Conservation (phyloP, 2,113 vertebrate genomes). For the Vireo altiloquus region DNA sequence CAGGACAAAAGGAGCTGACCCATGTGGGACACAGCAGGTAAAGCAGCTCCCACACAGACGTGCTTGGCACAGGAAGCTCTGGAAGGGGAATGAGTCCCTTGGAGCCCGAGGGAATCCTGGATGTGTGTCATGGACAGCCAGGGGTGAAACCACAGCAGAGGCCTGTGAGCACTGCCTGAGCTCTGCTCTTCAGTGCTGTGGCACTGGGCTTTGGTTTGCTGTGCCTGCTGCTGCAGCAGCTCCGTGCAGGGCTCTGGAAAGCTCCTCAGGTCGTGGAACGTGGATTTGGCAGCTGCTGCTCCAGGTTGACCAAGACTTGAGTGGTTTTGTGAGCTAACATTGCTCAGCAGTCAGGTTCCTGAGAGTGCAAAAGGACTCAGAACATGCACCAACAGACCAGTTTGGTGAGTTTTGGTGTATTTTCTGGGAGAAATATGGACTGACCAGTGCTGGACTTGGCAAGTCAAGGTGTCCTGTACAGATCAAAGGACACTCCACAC, state of each 20-base stretch:
- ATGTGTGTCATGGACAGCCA: neutral
- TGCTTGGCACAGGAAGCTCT: neutral
- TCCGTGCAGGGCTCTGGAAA: neutral
- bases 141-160: accelerated
- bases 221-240: neutral
- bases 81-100: neutral
- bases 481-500: neutral
- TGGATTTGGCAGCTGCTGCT: neutral
- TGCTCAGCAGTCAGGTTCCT: neutral
- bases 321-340: neutral
- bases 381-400: neutral
- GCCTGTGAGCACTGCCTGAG: neutral
- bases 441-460: neutral
- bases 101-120: neutral
- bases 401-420: neutral
- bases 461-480: neutral
- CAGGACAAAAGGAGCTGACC: neutral
- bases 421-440: neutral
- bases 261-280: neutral
- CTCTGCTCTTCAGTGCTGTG: neutral
- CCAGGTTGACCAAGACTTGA: neutral
- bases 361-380: neutral
- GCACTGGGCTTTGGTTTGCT: neutral
- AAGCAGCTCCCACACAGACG: neutral
- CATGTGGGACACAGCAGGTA: neutral